Conservation (phyloP, 2,888 invertebrate genomes). For the Brachylomia viminalis region DNA sequence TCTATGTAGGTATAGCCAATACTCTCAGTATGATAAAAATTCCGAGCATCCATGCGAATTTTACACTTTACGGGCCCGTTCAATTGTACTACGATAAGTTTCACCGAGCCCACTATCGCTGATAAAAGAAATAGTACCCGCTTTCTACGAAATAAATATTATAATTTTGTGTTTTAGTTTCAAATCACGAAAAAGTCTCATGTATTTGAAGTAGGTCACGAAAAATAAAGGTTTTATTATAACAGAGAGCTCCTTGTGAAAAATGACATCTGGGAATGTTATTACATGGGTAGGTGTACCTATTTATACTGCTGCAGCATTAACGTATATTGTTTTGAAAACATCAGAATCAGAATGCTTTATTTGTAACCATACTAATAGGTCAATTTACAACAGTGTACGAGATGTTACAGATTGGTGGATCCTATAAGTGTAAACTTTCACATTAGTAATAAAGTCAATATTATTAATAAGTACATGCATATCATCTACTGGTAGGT, state of each 20-base stretch:
- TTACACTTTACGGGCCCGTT: slow-evolving; percentile 18
- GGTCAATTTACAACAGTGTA: no score
- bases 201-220: slow-evolving; percentile 24
- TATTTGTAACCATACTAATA: no score
- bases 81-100: slow-evolving; percentile 37
- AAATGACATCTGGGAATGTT: slow-evolving; percentile 4
- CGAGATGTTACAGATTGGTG: no score
- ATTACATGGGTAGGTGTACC: not conserved
- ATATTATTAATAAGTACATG: no score
- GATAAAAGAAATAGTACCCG: slow-evolving; percentile 15
- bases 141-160: slow-evolving; percentile 23
- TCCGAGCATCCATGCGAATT: slow-evolving; percentile 17
- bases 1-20: not conserved
- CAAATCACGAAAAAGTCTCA: slow-evolving; percentile 36
- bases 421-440: no score
- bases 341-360: no score
- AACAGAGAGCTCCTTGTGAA: slow-evolving; percentile 8
- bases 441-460: no score
- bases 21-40: slow-evolving; percentile 29
- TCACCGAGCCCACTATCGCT: slow-evolving; percentile 11
- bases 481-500: not conserved
- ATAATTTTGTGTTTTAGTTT: slow-evolving; percentile 21
- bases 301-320: not conserved
- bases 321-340: not conserved
- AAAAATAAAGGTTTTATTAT: slow-evolving; percentile 26